Evolutionary conservation across 2,797 vertebrate genomes (phyloP).

Genomic region (Australoheros facetus): DNA sequence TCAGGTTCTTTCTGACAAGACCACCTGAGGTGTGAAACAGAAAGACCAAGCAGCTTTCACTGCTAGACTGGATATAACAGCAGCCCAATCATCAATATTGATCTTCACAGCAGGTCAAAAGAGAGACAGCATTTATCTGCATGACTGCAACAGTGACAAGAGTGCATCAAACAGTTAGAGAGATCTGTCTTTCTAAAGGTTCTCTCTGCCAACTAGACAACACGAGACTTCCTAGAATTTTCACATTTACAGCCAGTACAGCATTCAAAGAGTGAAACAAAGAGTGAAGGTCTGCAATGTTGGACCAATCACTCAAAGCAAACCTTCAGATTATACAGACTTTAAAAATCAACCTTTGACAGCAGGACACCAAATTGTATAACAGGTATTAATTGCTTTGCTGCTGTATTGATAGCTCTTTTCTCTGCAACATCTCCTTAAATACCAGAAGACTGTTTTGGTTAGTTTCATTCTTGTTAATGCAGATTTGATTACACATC

Average conservation of each 20-base stretch:
- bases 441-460: background rate
- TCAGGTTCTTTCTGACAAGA: conserved; percentile 27
- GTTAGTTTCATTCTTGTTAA: background rate
- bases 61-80: conserved; percentile 32
- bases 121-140: conserved; percentile 37
- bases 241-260: background rate
- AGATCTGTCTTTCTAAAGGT: background rate
- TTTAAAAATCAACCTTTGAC: background rate
- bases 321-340: background rate
- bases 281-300: background rate
- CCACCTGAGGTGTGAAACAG: conserved; percentile 24
- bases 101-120: conserved; percentile 45
- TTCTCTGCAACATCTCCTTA: background rate
- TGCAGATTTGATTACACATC: background rate
- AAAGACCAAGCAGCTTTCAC: conserved; percentile 13
- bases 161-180: conserved; percentile 3
- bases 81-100: conserved; percentile 46
- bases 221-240: background rate
- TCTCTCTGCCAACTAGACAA: background rate
- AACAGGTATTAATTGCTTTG: background rate
- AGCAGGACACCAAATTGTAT: background rate
- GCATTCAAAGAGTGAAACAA: background rate
- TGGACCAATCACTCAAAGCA: background rate
- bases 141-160: conserved; percentile 20
- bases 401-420: background rate